A percentile compares a stretch with the other conserved stretches of the same genome.
phyloP scores from a whole-genome alignment of 2,113 vertebrate species.

The Grallaria varia region DNA sequence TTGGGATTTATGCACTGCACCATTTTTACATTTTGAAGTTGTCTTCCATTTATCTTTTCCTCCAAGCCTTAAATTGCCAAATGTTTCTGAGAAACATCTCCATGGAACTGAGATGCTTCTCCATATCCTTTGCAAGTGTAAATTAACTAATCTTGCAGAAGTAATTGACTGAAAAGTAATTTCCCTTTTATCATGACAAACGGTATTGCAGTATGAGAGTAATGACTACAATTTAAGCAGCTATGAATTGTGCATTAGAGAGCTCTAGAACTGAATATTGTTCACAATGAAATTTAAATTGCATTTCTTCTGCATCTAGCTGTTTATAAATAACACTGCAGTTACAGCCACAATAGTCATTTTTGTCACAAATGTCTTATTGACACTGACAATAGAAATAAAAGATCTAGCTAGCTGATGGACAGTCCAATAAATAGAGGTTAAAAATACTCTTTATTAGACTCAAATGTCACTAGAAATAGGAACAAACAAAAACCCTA shows the following conservation, averaged over 20 bases:
- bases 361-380: conserved; percentile 19
- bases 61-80: background rate
- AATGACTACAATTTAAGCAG: conserved; percentile 55
- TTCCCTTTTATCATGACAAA: conserved; percentile 58
- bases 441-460: background rate
- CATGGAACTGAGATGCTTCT: background rate
- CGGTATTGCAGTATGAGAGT: conserved; percentile 45
- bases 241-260: conserved; percentile 59
- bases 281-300: conserved; percentile 56
- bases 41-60: background rate
- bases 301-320: conserved; percentile 31
- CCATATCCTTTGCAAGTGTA: background rate
- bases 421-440: background rate
- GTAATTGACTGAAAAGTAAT: conserved; percentile 59
- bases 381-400: background rate
- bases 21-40: background rate
- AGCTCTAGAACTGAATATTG: conserved; percentile 26
- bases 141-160: conserved; percentile 47
- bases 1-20: background rate
- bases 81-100: background rate
- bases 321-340: conserved; percentile 59
- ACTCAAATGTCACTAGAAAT: conserved; percentile 2
- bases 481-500: background rate
- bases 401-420: background rate
- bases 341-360: background rate